Evolutionary conservation across 2,888 invertebrate genomes (phyloP), one percentile per base, ranked within the genome.

Genomic region (Drosophila parthenogenetica): DNA sequence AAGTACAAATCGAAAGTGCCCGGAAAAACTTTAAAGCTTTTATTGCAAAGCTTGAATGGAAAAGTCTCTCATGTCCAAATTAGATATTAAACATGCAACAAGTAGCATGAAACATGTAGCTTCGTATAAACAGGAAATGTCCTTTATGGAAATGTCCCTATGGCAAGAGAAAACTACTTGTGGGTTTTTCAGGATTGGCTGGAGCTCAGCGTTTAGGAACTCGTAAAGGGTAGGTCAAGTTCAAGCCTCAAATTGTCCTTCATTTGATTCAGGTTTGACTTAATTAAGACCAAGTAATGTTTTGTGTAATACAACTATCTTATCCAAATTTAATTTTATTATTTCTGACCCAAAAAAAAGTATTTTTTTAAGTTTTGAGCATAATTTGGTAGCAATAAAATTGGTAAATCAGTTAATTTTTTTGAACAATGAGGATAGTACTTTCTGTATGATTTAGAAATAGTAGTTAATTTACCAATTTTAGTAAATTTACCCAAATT

Each of bases 1-100:
- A 82, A 81, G 81, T 71, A 61, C 63, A 50, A 46, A 59, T 54
- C 73, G 45, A 77, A 77, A 73, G 49, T 73, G 19, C 13, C 42
- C 25, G 13, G 5, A 49, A n/a, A n/a, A n/a, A n/a, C n/a, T 39
- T 54, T 29, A 22, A 63, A 80, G 77, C 80, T 72, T 67, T 73
- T 40, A 14, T 1, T 22, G 11, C 51, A 75, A 76, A 65, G 77
- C 74, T 75, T 37, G 4, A 3, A 14, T 32, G 51, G 22, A 10
- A 63, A 58, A 51, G 64, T 29, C 29, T 19, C 11, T 25, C 8
- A 13, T 53, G 13, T 25, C 19, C 5, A 13, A 45, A 45, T 32
- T 13, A 35, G 48, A 48, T 13, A 19, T 35, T 45, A 0, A 1
- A 3, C 29, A 37, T 60, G 59, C 87, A 85, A 82, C 82, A 82